phyloP scores from a whole-genome alignment of 2,797 vertebrate genomes.

The Hoplostethus atlanticus region DNA sequence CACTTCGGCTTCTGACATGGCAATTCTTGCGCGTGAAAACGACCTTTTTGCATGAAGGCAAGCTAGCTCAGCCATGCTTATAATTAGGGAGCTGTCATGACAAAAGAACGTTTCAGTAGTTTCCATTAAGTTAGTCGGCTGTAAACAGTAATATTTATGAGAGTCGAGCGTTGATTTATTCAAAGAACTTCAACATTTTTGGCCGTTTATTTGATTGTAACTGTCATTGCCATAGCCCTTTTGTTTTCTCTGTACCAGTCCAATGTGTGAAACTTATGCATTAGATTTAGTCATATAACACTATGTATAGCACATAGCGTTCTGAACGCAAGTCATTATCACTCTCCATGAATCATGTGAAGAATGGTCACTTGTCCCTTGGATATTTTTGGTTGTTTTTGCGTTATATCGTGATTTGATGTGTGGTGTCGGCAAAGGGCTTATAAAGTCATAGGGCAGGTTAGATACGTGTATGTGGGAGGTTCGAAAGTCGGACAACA shows the following conservation, averaged over 20 bases:
- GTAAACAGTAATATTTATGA: slow-evolving; percentile 71
- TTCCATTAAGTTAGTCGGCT: slow-evolving; percentile 67
- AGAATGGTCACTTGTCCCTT: slow-evolving; percentile 49
- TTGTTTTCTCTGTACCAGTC: slow-evolving; percentile 68
- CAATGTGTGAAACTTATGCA: slow-evolving; percentile 68
- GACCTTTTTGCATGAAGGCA: slow-evolving; percentile 79
- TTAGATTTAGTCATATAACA: slow-evolving; percentile 77
- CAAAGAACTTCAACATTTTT: slow-evolving; percentile 60
- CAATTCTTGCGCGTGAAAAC: slow-evolving; percentile 69
- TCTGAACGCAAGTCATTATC: slow-evolving; percentile 60
- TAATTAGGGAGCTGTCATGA: slow-evolving; percentile 64
- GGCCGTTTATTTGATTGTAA: slow-evolving; percentile 78
- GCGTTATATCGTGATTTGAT: slow-evolving; percentile 62
- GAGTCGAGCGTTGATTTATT: slow-evolving; percentile 65
- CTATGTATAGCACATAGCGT: slow-evolving; percentile 74
- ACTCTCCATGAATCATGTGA: slow-evolving; percentile 56
- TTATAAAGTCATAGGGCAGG: slow-evolving; percentile 59
- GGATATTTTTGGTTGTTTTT: slow-evolving; percentile 61
- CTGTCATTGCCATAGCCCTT: slow-evolving; percentile 75
- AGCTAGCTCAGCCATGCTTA: slow-evolving; percentile 71
- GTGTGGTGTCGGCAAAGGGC: slow-evolving; percentile 75
- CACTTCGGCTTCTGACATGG: slow-evolving; percentile 72
- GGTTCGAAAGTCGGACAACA: slow-evolving; percentile 39
- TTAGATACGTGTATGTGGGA: slow-evolving; percentile 32
- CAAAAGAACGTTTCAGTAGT: slow-evolving; percentile 60